phyloP scores from a whole-genome alignment of 1,140 invertebrate genomes.

The Musca vetustissima region DNA sequence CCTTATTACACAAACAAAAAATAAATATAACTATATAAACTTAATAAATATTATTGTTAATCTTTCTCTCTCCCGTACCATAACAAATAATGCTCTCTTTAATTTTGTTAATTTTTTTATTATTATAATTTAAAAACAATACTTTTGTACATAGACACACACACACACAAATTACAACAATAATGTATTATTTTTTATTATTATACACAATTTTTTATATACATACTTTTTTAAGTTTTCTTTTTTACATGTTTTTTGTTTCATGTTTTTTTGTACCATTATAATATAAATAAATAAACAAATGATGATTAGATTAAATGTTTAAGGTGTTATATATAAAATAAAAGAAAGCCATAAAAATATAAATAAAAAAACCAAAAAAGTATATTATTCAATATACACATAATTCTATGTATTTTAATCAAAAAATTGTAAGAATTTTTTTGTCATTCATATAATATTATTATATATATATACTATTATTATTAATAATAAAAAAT shows the following conservation, averaged over 20 bases:
- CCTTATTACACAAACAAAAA: slow-evolving; percentile 26
- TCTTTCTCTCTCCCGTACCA: neutral
- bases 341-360: slow-evolving; percentile 16
- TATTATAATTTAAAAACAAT: neutral
- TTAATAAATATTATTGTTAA: slow-evolving; percentile 12
- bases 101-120: neutral
- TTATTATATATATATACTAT: slow-evolving; percentile 33
- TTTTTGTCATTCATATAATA: slow-evolving; percentile 21
- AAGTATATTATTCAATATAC: slow-evolving; percentile 27
- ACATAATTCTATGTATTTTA: slow-evolving; percentile 53
- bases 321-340: slow-evolving; percentile 23
- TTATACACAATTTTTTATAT: slow-evolving; percentile 2
- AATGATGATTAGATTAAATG: slow-evolving; percentile 18
- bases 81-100: neutral
- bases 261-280: slow-evolving; percentile 11
- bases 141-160: neutral
- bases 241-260: neutral
- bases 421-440: slow-evolving; percentile 46
- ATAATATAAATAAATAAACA: neutral
- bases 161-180: neutral
- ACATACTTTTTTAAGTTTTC: slow-evolving; percentile 7
- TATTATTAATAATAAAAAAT: slow-evolving; percentile 56
- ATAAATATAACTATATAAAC: neutral
- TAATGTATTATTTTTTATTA: slow-evolving; percentile 13
- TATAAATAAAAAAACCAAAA: slow-evolving; percentile 19